Conservation (phyloP, 1,140 invertebrate species). For the Maniola jurtina region DNA sequence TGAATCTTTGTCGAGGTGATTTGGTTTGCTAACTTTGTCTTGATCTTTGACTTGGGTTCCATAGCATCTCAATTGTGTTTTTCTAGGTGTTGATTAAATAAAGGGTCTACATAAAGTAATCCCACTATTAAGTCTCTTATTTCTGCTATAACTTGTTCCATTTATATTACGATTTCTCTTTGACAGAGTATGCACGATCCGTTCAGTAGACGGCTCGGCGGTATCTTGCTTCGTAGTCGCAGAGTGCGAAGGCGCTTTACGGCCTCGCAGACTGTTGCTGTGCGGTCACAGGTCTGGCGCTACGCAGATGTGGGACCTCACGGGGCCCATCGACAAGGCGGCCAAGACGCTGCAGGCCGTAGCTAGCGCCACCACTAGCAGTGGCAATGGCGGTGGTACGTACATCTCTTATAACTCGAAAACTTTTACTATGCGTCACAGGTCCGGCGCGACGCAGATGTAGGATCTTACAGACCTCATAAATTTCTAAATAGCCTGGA, state of each 20-base stretch:
- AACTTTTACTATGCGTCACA: constrained; percentile 97
- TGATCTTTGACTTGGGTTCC: too few relatives aligned
- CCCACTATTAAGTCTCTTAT: too few relatives aligned
- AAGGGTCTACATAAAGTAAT: too few relatives aligned
- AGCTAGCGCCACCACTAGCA: constrained; percentile 12
- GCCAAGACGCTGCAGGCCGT: constrained; percentile 78
- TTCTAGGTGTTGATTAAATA: too few relatives aligned
- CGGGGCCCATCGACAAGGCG: constrained; percentile 93
- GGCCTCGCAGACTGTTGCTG: constrained; percentile 94
- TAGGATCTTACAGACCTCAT: constrained; percentile 98
- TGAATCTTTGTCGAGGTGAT: too few relatives aligned
- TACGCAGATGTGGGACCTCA: constrained; percentile 99
- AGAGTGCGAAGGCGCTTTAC: constrained; percentile 96
- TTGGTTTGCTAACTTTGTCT: too few relatives aligned
- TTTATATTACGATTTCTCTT: not conserved
- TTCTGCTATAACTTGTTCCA: too few relatives aligned
- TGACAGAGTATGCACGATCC: constrained; percentile 94
- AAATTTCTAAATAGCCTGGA: too few relatives aligned
- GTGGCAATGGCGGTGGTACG: constrained; percentile 19
- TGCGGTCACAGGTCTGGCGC: constrained; percentile 97
- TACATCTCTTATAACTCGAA: constrained; percentile 72
- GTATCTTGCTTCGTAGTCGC: constrained; percentile 98
- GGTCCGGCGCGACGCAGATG: constrained; percentile 97
- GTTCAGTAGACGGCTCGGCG: constrained; percentile 95
- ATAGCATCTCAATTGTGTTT: too few relatives aligned